Conservation (phyloP, 2,113 vertebrate genomes). For the Hypomesus transpacificus region DNA sequence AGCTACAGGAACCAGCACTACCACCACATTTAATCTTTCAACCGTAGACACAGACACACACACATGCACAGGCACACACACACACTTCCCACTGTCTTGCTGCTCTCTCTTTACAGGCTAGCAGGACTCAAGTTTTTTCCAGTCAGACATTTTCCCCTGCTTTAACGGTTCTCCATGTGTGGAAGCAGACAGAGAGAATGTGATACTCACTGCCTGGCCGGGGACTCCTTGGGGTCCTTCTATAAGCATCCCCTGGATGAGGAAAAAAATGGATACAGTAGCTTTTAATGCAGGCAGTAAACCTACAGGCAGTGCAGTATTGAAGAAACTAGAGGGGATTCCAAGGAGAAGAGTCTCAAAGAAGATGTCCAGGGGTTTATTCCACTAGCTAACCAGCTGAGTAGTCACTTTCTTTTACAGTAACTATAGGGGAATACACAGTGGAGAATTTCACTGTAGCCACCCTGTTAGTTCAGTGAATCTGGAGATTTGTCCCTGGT, state of each 20-base stretch:
- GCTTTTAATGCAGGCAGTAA: slow-evolving; percentile 54
- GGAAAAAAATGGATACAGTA: slow-evolving; percentile 58
- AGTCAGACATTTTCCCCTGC: slow-evolving; percentile 56
- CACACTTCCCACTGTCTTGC: slow-evolving; percentile 42
- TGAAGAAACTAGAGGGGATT: slow-evolving; percentile 16
- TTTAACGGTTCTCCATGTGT: slow-evolving; percentile 68
- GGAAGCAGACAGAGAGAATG: slow-evolving; percentile 42
- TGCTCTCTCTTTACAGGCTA: slow-evolving; percentile 46
- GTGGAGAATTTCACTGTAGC: neutral
- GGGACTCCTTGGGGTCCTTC: slow-evolving; percentile 90
- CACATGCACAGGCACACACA: neutral
- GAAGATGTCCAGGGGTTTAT: slow-evolving; percentile 1
- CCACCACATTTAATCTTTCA: slow-evolving; percentile 45
- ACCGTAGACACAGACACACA: slow-evolving; percentile 40
- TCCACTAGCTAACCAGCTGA: too few species aligned
- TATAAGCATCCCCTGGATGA: slow-evolving; percentile 90
- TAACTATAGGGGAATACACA: neutral
- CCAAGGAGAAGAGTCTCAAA: neutral
- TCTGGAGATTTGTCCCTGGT: neutral
- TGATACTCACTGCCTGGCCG: slow-evolving; percentile 86
- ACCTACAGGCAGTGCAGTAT: slow-evolving; percentile 36
- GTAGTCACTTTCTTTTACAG: neutral
- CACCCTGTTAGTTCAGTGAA: neutral
- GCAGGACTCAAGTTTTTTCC: slow-evolving; percentile 58
- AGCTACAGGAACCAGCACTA: slow-evolving; percentile 40